Percentiles rank a stretch among this genome's conserved stretches.
Evolutionary conservation across 64 coral and sea anemone species (phyloP).

Genomic region (Montipora sp.): DNA sequence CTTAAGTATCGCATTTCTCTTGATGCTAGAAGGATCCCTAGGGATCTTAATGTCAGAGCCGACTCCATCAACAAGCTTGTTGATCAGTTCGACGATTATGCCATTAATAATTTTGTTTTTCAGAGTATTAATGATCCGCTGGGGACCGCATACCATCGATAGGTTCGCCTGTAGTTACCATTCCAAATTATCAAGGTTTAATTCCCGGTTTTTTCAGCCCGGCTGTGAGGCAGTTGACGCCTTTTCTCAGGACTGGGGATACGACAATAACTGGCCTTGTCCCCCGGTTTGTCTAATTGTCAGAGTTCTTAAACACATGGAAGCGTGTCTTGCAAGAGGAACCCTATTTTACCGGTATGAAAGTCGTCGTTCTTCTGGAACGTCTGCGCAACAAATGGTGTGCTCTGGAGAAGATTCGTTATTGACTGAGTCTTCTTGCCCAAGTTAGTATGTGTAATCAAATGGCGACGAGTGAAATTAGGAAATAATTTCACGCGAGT

Average conservation of each 20-base stretch:
- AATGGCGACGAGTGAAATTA: no score
- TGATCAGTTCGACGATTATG: constrained; percentile 44
- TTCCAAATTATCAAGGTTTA: constrained; percentile 58
- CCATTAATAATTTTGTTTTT: constrained; percentile 17
- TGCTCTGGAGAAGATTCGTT: constrained; percentile 48
- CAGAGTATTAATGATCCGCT: background rate
- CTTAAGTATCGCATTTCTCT: constrained; percentile 9
- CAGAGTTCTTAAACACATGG: constrained; percentile 35
- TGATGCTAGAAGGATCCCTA: constrained; percentile 42
- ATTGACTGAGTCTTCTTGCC: constrained; percentile 28
- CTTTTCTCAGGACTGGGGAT: constrained; percentile 49
- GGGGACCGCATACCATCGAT: constrained; percentile 62
- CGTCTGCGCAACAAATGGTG: background rate
- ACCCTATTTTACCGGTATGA: constrained; percentile 34
- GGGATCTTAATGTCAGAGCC: constrained; percentile 28
- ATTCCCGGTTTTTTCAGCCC: constrained; percentile 50
- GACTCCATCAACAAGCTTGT: constrained; percentile 20
- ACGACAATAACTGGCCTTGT: constrained; percentile 44
- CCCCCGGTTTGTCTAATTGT: constrained; percentile 42
- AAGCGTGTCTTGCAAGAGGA: background rate
- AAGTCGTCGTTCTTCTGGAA: constrained; percentile 57
- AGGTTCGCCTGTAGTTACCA: constrained; percentile 63
- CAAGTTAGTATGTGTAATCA: background rate
- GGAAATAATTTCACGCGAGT: no score
- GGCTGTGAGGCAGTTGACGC: constrained; percentile 59